Evolutionary conservation across 2,888 invertebrate species (phyloP).

Genomic region (Orthosia cruda): DNA sequence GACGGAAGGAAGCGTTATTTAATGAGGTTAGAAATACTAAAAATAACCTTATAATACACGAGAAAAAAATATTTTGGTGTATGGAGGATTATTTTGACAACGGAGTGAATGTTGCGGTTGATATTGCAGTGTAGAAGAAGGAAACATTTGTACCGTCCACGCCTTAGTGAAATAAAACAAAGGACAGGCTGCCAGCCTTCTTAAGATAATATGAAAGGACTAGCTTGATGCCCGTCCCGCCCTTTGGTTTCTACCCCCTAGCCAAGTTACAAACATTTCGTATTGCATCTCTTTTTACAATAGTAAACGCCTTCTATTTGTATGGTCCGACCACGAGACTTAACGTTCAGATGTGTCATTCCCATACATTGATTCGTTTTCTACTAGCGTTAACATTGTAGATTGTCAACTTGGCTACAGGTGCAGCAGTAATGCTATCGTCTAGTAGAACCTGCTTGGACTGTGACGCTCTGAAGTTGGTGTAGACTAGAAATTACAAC

Average conservation of each 20-base stretch:
- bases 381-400: too few species aligned
- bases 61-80: not conserved
- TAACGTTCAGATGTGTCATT: too few species aligned
- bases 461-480: slow-evolving; percentile 1
- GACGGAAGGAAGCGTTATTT: slow-evolving; percentile 7
- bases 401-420: too few species aligned
- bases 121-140: not conserved
- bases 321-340: too few species aligned
- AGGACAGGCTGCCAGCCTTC: not conserved
- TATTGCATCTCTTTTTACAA: too few species aligned
- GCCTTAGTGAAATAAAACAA: not conserved
- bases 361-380: too few species aligned
- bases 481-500: not conserved
- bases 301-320: too few species aligned
- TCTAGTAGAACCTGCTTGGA: not conserved
- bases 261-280: too few species aligned
- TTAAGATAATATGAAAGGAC: not conserved
- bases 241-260: too few species aligned
- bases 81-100: not conserved
- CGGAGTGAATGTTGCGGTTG: not conserved
- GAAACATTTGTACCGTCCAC: not conserved
- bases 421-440: slow-evolving; percentile 1
- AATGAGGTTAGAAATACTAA: not conserved
- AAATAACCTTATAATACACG: not conserved
- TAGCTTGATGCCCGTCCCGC: too few species aligned